Evolutionary conservation across 1,140 invertebrate species (phyloP).

Genomic region (Vanessa atalanta): DNA sequence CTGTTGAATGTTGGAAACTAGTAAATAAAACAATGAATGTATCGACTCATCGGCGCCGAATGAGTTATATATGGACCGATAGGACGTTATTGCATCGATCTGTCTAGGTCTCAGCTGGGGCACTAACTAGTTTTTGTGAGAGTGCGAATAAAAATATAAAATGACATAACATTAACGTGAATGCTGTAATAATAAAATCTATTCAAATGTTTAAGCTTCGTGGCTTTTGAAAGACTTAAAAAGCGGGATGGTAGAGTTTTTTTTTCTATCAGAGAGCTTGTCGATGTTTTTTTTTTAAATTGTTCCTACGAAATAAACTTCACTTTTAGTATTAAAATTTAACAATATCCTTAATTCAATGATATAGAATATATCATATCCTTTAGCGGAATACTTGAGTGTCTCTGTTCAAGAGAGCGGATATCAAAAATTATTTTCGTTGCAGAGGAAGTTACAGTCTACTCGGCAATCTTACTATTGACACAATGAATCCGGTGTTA

Average conservation of each 20-base stretch:
- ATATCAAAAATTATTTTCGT: slow-evolving; percentile 37
- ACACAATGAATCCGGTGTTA: slow-evolving; percentile 35
- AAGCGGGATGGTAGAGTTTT: too few species aligned
- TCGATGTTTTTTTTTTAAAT: too few species aligned
- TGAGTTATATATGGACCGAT: slow-evolving; percentile 26
- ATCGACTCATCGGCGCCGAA: slow-evolving; percentile 24
- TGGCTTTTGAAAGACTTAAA: not conserved
- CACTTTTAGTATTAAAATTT: too few species aligned
- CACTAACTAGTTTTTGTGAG: slow-evolving; percentile 31
- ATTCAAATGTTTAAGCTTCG: not conserved
- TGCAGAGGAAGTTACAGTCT: slow-evolving; percentile 30
- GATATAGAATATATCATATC: not conserved
- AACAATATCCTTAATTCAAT: not conserved
- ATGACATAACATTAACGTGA: not conserved
- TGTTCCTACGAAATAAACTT: too few species aligned
- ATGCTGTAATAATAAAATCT: not conserved
- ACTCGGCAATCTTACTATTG: slow-evolving; percentile 39
- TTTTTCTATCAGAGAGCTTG: too few species aligned
- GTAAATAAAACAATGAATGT: slow-evolving; percentile 20
- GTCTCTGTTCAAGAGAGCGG: slow-evolving; percentile 12
- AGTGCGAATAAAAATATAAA: slow-evolving; percentile 21
- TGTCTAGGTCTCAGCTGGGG: slow-evolving; percentile 21
- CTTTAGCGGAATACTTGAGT: not conserved
- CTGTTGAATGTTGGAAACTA: slow-evolving; percentile 1
- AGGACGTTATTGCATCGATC: slow-evolving; percentile 29